These are phyloP conservation scores for Hyposmocoma kahamanoa DNA, from an alignment of 1,140 invertebrate species.

Conservation along the genomic window DNA sequence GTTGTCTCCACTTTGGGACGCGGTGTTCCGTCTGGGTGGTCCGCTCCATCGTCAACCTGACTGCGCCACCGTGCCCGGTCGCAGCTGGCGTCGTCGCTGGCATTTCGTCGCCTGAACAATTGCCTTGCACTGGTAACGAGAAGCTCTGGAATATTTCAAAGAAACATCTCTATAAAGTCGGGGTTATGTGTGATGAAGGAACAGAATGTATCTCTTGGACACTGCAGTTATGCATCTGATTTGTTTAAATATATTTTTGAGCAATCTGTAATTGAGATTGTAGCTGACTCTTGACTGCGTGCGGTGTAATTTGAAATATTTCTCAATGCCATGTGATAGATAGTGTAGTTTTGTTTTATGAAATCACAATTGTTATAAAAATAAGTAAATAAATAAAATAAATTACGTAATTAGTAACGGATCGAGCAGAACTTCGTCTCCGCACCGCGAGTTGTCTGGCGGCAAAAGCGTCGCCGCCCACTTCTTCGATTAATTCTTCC, in stretches of 20 bases:
- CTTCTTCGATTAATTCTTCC: conserved; percentile 78
- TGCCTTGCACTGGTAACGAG: conserved; percentile 34
- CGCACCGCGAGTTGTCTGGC: conserved; percentile 63
- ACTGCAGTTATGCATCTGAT: no score
- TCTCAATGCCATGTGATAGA: no score
- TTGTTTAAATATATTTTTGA: no score
- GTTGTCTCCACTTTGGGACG: conserved; percentile 83
- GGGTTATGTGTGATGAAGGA: no score
- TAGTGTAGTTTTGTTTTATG: no score
- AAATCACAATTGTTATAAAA: no score
- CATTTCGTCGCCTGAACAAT: conserved; percentile 15
- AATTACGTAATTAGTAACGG: conserved; percentile 48
- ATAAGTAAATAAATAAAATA: no score
- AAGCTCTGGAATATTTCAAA: conserved; percentile 51
- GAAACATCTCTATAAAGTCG: no score
- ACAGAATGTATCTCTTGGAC: no score
- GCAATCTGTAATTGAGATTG: no score
- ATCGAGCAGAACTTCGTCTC: conserved; percentile 53
- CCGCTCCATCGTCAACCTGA: conserved; percentile 82
- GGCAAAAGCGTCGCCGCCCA: conserved; percentile 68
- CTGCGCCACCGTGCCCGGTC: conserved; percentile 33
- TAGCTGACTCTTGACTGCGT: no score
- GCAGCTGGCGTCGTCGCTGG: conserved; percentile 34
- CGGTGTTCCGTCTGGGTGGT: conserved; percentile 86
- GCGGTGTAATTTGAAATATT: no score